Conservation (phyloP, 2,797 vertebrate genomes). For the Crypturellus tataupa region DNA sequence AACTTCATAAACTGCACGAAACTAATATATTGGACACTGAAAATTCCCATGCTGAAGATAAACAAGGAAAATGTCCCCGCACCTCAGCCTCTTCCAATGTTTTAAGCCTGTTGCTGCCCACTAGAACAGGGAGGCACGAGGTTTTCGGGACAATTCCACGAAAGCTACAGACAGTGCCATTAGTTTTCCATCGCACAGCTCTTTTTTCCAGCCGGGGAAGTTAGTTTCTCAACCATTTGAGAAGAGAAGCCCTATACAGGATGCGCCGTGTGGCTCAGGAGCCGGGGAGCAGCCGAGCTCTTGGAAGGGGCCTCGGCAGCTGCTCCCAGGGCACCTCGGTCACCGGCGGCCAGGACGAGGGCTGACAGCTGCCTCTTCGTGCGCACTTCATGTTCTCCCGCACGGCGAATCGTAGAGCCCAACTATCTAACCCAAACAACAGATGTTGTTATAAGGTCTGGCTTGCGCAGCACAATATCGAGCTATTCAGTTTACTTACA, state of each 20-base stretch:
- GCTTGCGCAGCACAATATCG: not conserved
- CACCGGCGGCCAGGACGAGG: not conserved
- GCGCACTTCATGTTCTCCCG: not conserved
- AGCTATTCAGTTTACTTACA: not conserved
- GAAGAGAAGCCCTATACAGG: not conserved
- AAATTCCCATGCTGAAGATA: not conserved
- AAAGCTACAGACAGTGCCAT: fast-evolving
- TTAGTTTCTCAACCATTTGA: not conserved
- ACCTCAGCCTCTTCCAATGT: not conserved
- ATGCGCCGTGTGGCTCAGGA: fast-evolving
- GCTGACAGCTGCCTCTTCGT: fast-evolving
- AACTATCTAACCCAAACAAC: not conserved
- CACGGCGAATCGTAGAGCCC: not conserved
- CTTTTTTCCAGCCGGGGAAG: not conserved
- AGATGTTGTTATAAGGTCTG: not conserved
- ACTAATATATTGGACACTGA: not conserved
- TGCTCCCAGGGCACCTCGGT: not conserved
- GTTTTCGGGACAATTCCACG: not conserved
- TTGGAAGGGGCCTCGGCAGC: not conserved
- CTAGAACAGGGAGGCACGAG: not conserved
- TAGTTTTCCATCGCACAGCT: not conserved
- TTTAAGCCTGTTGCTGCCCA: not conserved
- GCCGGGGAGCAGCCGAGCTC: fast-evolving
- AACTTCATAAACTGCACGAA: too few relatives aligned
- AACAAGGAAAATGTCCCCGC: not conserved